A percentile compares a stretch with the other conserved stretches of the same genome.
Conservation (phyloP, 2,113 vertebrate genomes). For the Rhinogobius similis region DNA sequence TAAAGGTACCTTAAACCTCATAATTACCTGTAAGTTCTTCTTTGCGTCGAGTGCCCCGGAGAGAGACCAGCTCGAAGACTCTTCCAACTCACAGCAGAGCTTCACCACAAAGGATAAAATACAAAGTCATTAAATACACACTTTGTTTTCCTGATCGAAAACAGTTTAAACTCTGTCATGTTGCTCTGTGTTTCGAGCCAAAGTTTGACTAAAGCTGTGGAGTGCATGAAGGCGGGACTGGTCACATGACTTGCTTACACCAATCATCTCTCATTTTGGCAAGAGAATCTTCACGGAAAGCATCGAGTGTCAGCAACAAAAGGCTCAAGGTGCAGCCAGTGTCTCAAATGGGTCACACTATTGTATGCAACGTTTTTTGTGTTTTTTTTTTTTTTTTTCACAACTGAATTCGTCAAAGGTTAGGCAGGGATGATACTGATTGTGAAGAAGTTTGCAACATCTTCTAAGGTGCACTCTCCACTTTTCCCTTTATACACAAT, state of each 20-base stretch:
- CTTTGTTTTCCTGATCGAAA: not conserved
- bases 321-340: not conserved
- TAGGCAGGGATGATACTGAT: too few relatives aligned
- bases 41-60: slow-evolving; percentile 79
- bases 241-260: not conserved
- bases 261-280: not conserved
- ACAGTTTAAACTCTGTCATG: not conserved
- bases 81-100: slow-evolving; percentile 91
- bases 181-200: not conserved
- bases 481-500: too few relatives aligned
- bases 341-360: not conserved
- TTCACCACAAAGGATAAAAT: slow-evolving; percentile 43
- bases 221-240: not conserved
- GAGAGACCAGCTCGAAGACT: slow-evolving; percentile 81
- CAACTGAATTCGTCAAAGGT: not conserved
- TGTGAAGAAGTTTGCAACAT: not conserved
- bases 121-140: slow-evolving; percentile 18
- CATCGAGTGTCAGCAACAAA: slow-evolving; percentile 6
- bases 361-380: not conserved
- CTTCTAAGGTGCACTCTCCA: too few relatives aligned
- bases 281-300: not conserved
- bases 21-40: slow-evolving; percentile 72
- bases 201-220: not conserved
- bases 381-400: not conserved
- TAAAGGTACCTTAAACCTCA: not conserved